These are phyloP conservation scores for Zootoca vivipara DNA, from an alignment of 2,113 vertebrate species.

Conservation along the genomic window DNA sequence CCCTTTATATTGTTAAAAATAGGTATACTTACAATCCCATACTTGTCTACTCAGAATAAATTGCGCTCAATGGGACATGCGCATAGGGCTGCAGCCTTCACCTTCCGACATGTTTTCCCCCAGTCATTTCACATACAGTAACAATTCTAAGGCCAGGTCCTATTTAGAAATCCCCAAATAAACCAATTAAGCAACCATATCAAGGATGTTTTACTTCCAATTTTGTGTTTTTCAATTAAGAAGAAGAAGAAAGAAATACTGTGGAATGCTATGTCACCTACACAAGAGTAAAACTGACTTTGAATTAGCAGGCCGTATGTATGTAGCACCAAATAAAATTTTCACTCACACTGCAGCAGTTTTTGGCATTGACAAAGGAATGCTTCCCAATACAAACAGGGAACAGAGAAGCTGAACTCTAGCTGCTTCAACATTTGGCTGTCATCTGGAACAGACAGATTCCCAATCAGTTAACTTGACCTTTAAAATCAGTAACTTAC, in stretches of 20 bases:
- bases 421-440: constrained; percentile 70
- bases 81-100: background rate
- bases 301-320: constrained; percentile 48
- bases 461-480: constrained; percentile 70
- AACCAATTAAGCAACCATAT: constrained; percentile 46
- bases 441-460: constrained; percentile 61
- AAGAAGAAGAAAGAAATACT: constrained; percentile 56
- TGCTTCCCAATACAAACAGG: constrained; percentile 51
- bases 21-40: constrained; percentile 51
- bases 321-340: constrained; percentile 43
- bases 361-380: constrained; percentile 69
- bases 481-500: constrained; percentile 64
- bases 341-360: constrained; percentile 31
- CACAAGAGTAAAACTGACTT: constrained; percentile 56
- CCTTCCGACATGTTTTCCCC: constrained; percentile 54
- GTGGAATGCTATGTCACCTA: constrained; percentile 55
- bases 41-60: background rate
- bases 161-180: constrained; percentile 60
- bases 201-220: constrained; percentile 49
- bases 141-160: constrained; percentile 52
- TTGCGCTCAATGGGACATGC: background rate
- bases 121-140: constrained; percentile 55
- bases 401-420: constrained; percentile 59
- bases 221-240: constrained; percentile 46
- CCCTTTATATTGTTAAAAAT: constrained; percentile 66